Conservation (phyloP, 2,888 invertebrate species). For the Mylabris sibirica region DNA sequence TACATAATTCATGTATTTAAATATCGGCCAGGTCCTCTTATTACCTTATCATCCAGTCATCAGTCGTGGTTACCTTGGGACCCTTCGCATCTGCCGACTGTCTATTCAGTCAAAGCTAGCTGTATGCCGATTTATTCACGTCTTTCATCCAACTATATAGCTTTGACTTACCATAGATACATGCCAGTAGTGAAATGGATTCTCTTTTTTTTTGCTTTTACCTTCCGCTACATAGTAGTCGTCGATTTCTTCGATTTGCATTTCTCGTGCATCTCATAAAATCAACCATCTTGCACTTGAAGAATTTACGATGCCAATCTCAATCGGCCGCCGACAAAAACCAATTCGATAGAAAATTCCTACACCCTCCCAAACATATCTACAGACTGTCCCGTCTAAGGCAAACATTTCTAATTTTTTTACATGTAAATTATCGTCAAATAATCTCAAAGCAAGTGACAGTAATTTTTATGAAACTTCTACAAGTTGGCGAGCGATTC, state of each 20-base stretch:
- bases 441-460: no score
- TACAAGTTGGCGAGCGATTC: no score
- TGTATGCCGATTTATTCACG: slow-evolving; percentile 31
- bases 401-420: no score
- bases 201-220: not conserved
- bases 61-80: slow-evolving; percentile 39
- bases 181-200: not conserved
- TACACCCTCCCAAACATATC: not conserved
- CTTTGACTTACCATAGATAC: slow-evolving; percentile 27
- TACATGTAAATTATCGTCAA: no score
- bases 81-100: slow-evolving; percentile 45
- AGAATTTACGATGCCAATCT: slow-evolving; percentile 31
- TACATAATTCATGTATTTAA: slow-evolving; percentile 63
- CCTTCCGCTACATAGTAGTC: no score
- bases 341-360: not conserved
- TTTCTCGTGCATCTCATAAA: slow-evolving; percentile 35
- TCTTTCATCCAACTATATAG: slow-evolving; percentile 17
- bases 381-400: not conserved
- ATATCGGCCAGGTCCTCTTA: slow-evolving; percentile 59
- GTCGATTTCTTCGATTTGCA: slow-evolving; percentile 20
- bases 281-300: slow-evolving; percentile 25
- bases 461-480: no score
- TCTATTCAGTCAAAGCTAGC: slow-evolving; percentile 33
- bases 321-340: slow-evolving; percentile 19
- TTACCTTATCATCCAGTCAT: slow-evolving; percentile 61